These are phyloP conservation scores for Pavo muticus DNA, from an alignment of 2,113 vertebrate species.

Conservation along the genomic window DNA sequence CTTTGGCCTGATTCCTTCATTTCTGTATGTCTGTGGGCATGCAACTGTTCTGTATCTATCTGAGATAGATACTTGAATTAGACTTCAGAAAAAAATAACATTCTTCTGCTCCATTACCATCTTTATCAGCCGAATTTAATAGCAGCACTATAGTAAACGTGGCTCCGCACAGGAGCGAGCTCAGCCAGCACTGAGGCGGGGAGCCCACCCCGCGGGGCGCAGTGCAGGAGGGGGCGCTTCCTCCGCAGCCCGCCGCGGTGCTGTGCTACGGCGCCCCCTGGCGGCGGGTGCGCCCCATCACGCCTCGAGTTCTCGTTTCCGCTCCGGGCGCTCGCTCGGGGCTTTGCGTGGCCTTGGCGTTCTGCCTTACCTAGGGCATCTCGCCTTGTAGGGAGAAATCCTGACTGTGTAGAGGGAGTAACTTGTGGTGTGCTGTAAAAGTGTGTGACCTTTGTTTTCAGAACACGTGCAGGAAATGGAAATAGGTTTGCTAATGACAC, in stretches of 20 bases:
- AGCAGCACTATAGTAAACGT: not conserved
- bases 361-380: not conserved
- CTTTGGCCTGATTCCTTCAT: not conserved
- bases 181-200: not conserved
- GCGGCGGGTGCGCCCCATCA: no score
- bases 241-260: no score
- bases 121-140: no score
- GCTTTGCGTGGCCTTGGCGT: no score
- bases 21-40: not conserved
- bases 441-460: constrained; percentile 70
- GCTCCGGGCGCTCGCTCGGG: no score
- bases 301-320: no score
- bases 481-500: constrained; percentile 70
- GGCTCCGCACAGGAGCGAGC: not conserved
- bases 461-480: constrained; percentile 72
- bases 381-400: not conserved
- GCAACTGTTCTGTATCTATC: no score
- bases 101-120: no score
- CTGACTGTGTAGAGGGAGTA: constrained; percentile 6
- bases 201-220: no score
- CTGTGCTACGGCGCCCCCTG: not conserved
- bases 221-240: no score
- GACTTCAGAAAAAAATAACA: no score
- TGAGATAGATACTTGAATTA: no score
- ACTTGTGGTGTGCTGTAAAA: constrained; percentile 40